Evolutionary conservation across 1,140 invertebrate species (phyloP).

Genomic region (Hypsibius dujardini): DNA sequence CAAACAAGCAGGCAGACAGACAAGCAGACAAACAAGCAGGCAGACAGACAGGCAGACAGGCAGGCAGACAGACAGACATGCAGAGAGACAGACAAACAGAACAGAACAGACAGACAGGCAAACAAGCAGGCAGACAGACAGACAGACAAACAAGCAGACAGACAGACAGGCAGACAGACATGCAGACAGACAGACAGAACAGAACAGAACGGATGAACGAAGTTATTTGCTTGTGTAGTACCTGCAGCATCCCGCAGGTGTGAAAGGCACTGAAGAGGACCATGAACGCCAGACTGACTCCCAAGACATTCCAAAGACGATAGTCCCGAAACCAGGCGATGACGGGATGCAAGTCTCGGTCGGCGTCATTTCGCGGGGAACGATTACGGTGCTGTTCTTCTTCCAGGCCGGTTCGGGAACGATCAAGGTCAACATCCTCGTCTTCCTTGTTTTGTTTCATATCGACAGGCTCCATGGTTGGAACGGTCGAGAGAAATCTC

Average conservation of each 20-base stretch:
- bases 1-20: conserved; percentile 13
- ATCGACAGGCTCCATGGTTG: no score
- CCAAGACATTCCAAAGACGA: conserved; percentile 57
- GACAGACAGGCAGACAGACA: not conserved
- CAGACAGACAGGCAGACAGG: not conserved
- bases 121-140: not conserved
- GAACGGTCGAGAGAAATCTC: no score
- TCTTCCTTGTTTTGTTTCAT: not conserved
- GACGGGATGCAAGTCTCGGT: not conserved
- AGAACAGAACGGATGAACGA: no score
- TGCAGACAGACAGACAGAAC: conserved; percentile 24
- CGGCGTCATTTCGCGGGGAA: not conserved
- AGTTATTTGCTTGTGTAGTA: conserved; percentile 34
- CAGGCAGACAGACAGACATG: not conserved
- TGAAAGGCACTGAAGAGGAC: conserved; percentile 82
- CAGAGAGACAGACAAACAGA: not conserved
- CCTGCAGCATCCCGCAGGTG: conserved; percentile 81
- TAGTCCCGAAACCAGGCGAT: not conserved
- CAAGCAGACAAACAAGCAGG: not conserved
- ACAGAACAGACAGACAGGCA: not conserved
- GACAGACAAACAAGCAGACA: not conserved
- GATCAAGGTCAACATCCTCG: not conserved
- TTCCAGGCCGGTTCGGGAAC: not conserved
- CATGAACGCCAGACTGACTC: conserved; percentile 75
- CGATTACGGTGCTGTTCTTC: not conserved